Base-by-base conservation (phyloP, 1,140 invertebrate genomes). In the Eriocheir sinensis region DNA sequence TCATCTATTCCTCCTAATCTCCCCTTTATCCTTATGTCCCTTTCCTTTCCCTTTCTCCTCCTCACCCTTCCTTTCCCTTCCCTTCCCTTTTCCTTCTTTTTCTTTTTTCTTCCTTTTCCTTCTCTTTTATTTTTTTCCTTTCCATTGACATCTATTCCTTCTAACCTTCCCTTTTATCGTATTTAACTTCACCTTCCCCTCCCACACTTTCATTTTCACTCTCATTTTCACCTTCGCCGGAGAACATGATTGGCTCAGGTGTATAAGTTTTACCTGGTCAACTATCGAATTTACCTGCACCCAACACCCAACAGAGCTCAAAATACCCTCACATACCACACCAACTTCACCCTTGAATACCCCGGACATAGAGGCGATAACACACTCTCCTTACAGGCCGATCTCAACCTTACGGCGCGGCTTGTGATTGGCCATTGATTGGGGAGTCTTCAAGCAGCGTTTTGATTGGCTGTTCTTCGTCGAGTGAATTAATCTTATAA, bases 381-480 rank as follows among this genome's bases (percentile, higher is more conserved):
- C 0, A 34, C 3, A 27, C 79, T 32, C 40, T 72, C 38, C 12
- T 85, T 34, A 34, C 48, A 9, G 38, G 0, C 2, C 15, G 83
- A 86, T 85, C 32, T 93, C 41, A 81, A 44, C 91, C 80, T 86
- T 93, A 93, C 8, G 92, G n/a, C 3, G 17, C 1, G 4, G 15
- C 3, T 32, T 21, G 30, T n/a, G 79, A 92, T 81, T 21, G 72
- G 44, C 34, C 48, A 92, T 92, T 80, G 91, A 92, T 85, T 92
- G 21, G 32, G 4, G 3, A 85, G 30, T 89, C 41, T 93, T 86
- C 83, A 93, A 34, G 83, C 60, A 6, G 27, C n/a, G 36, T 89
- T 60, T 89, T 94, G 93, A 94, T 90, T 94, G 93, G 93, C 30
- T 32, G 60, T 12, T 38, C 81, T 79, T 81, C 89, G 88, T 90